A percentile compares a stretch with the other conserved stretches of the same genome.
Evolutionary conservation across 1,140 invertebrate species (phyloP).

Genomic region (Eriosoma lanigerum): DNA sequence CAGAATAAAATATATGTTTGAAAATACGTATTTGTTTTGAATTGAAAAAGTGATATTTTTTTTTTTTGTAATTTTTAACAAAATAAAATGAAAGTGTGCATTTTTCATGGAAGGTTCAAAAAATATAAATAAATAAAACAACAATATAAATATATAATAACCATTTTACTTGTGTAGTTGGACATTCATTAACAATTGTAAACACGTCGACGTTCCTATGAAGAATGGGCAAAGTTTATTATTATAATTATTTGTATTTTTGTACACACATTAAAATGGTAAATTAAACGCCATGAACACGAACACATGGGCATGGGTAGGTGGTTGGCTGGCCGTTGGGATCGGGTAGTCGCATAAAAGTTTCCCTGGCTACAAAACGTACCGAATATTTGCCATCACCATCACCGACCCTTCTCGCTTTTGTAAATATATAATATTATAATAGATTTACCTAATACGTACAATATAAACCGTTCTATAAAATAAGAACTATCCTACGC

Average conservation of each 20-base stretch:
- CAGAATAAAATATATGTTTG: too few species aligned
- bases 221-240: slow-evolving; percentile 33
- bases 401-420: not conserved
- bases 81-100: not conserved
- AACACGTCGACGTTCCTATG: slow-evolving; percentile 8
- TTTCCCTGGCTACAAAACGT: not conserved
- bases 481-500: too few species aligned
- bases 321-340: not conserved
- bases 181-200: slow-evolving; percentile 35
- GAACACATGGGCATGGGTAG: not conserved
- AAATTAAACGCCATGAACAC: not conserved
- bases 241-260: not conserved
- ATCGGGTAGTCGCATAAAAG: not conserved
- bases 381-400: not conserved
- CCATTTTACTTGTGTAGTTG: not conserved
- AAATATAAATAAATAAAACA: not conserved
- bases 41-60: too few species aligned
- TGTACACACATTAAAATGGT: not conserved
- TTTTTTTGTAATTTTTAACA: not conserved
- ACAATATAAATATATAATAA: not conserved
- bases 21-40: too few species aligned
- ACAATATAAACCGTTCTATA: not conserved
- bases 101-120: not conserved
- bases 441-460: too few species aligned
- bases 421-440: not conserved